Conservation (phyloP, 2,888 invertebrate species). For the Nomada lathburiana region DNA sequence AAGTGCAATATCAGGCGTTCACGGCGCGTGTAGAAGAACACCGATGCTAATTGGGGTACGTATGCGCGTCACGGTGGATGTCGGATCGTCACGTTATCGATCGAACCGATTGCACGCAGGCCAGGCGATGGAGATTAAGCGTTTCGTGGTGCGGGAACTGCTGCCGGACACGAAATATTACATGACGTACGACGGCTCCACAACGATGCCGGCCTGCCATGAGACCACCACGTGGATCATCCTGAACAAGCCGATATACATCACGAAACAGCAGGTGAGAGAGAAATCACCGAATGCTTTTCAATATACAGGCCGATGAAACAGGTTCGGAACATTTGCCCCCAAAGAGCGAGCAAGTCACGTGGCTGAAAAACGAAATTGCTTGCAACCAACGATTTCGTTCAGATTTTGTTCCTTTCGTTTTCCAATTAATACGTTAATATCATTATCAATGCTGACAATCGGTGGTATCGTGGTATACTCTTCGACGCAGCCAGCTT, state of each 20-base stretch:
- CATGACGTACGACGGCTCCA: conserved; percentile 99
- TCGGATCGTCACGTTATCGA: conserved; percentile 72
- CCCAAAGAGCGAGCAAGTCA: too few relatives aligned
- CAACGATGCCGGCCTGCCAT: conserved; percentile 98
- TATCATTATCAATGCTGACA: too few relatives aligned
- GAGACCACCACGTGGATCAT: conserved; percentile 99
- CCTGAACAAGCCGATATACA: conserved; percentile 98
- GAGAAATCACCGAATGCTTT: background rate
- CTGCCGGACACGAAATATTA: conserved; percentile 97
- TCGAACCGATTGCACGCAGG: conserved; percentile 86
- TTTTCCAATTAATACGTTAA: too few relatives aligned
- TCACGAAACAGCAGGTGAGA: conserved; percentile 97
- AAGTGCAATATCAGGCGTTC: conserved; percentile 20
- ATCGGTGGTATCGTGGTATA: too few relatives aligned
- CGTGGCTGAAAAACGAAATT: too few relatives aligned
- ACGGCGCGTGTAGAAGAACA: conserved; percentile 41
- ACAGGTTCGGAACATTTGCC: too few relatives aligned
- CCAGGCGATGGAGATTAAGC: conserved; percentile 93
- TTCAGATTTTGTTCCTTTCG: too few relatives aligned
- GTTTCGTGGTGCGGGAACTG: conserved; percentile 94
- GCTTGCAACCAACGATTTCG: too few relatives aligned
- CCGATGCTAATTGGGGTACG: conserved; percentile 59
- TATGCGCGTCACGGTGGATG: conserved; percentile 53
- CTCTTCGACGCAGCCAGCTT: conserved; percentile 8
- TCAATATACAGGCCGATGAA: background rate